phyloP scores from a whole-genome alignment of 2,113 vertebrate genomes.

The Cyprinus carpio region DNA sequence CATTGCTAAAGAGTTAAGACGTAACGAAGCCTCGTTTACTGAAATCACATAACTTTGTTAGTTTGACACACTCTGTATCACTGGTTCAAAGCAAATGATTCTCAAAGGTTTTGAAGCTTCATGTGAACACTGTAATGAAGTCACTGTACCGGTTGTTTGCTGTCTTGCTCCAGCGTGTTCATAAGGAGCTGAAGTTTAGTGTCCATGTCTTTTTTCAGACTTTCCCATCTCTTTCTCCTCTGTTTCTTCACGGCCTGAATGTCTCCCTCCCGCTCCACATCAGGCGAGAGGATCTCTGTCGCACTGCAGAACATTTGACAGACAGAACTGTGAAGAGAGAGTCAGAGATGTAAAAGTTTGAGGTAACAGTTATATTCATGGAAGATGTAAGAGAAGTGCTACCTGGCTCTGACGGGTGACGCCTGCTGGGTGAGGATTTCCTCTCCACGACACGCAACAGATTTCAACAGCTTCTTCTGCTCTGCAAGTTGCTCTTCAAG shows the following conservation, averaged over 20 bases:
- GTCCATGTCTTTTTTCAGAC: constrained; percentile 85
- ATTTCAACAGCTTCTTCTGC: constrained; percentile 89
- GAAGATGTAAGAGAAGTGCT: not conserved
- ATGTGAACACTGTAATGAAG: not conserved
- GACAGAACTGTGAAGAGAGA: constrained; percentile 45
- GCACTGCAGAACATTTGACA: constrained; percentile 69
- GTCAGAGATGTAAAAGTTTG: not conserved
- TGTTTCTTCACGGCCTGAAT: constrained; percentile 74
- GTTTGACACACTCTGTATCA: no score
- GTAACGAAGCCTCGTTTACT: no score
- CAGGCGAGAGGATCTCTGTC: constrained; percentile 76
- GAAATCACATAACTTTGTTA: no score
- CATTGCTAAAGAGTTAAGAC: no score
- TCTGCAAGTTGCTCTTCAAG: constrained; percentile 88
- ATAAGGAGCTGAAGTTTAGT: constrained; percentile 87
- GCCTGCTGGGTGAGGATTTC: constrained; percentile 85
- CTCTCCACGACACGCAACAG: constrained; percentile 87
- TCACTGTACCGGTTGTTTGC: constrained; percentile 82
- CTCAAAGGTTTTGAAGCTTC: no score
- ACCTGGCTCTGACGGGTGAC: constrained; percentile 70
- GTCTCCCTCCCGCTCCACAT: constrained; percentile 78
- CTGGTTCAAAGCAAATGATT: no score
- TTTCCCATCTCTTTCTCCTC: constrained; percentile 90
- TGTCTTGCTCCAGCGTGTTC: constrained; percentile 84
- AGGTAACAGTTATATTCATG: not conserved